phyloP scores from a whole-genome alignment of 2,888 invertebrate species.

The Dichetophora obliterata region DNA sequence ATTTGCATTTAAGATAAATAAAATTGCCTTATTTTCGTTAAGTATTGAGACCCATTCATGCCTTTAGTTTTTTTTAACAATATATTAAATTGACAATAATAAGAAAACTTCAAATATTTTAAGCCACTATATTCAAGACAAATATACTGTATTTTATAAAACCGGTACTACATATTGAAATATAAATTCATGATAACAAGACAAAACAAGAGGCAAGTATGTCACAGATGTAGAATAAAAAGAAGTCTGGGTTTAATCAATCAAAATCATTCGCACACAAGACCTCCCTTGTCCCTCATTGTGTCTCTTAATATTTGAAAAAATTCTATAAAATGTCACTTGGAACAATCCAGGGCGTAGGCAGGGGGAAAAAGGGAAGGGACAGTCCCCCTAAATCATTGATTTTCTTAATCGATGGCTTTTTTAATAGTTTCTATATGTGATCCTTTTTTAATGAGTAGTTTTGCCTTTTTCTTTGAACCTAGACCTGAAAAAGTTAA shows the following conservation, averaged over 20 bases:
- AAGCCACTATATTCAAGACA: constrained; percentile 4
- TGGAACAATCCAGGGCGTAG: too few relatives aligned
- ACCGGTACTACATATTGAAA: neutral
- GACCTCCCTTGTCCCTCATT: too few relatives aligned
- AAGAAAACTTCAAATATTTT: constrained; percentile 6
- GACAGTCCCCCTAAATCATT: too few relatives aligned
- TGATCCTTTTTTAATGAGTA: too few relatives aligned
- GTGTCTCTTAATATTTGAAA: too few relatives aligned
- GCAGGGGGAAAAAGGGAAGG: too few relatives aligned
- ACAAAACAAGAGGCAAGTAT: neutral
- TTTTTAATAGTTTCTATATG: too few relatives aligned
- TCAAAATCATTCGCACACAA: too few relatives aligned
- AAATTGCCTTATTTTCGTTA: neutral
- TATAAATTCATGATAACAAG: neutral
- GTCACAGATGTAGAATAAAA: neutral
- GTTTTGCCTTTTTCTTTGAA: too few relatives aligned
- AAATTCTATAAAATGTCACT: too few relatives aligned
- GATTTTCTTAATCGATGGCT: too few relatives aligned
- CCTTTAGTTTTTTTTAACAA: neutral
- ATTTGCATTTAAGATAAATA: neutral
- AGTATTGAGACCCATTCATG: neutral
- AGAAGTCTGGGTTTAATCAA: neutral
- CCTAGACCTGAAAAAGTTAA: too few relatives aligned
- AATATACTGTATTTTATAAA: neutral
- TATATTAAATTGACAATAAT: neutral